These are phyloP conservation scores for Drosophila jambulina DNA, from an alignment of 1,140 invertebrate genomes.

Conservation along the genomic window DNA sequence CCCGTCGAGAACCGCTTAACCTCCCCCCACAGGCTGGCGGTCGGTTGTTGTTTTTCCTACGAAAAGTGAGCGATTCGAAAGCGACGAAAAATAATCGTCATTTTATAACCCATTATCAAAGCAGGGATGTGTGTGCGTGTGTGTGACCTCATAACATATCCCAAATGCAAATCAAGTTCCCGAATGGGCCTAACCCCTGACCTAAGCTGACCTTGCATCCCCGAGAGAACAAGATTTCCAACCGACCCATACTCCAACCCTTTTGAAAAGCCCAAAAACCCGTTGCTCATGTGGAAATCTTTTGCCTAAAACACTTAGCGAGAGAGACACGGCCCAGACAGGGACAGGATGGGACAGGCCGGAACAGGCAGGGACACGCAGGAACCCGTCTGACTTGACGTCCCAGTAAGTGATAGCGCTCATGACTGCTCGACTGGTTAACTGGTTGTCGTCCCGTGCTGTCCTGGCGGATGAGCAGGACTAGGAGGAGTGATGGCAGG, in stretches of 20 bases:
- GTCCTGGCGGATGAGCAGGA: not conserved
- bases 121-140: not conserved
- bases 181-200: constrained; percentile 52
- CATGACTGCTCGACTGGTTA: constrained; percentile 57
- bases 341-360: constrained; percentile 2
- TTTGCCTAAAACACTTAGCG: constrained; percentile 72
- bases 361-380: not conserved
- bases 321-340: constrained; percentile 69
- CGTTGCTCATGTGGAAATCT: constrained; percentile 64
- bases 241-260: not conserved
- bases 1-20: constrained; percentile 28
- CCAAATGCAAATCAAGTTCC: constrained; percentile 72
- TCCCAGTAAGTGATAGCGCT: constrained; percentile 78
- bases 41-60: constrained; percentile 54
- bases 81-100: constrained; percentile 66
- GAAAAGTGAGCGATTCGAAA: constrained; percentile 73
- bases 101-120: constrained; percentile 67
- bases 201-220: constrained; percentile 35
- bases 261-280: not conserved
- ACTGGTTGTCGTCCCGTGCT: constrained; percentile 17
- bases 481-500: constrained; percentile 30
- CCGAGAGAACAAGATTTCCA: constrained; percentile 12
- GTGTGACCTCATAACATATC: constrained; percentile 57
- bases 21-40: not conserved
- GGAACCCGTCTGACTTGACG: constrained; percentile 74